These are phyloP conservation scores for Aspidiotus rigidus DNA, from an alignment of 2,888 invertebrate species.

Conservation along the genomic window DNA sequence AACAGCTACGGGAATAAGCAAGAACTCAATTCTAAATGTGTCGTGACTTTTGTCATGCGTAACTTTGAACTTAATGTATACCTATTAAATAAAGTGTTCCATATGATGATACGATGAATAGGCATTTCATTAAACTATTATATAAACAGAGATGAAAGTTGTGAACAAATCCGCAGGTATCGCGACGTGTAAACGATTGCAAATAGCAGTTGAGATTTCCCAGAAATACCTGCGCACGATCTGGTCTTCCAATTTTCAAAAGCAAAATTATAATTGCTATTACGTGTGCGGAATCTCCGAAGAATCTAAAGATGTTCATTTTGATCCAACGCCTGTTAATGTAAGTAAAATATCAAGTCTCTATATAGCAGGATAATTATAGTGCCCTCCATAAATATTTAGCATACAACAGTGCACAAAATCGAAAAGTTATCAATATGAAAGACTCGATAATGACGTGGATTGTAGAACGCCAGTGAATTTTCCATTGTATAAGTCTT, in stretches of 20 bases:
- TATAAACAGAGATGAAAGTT: conserved; percentile 89
- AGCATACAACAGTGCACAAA: too few relatives aligned
- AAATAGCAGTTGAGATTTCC: conserved; percentile 92
- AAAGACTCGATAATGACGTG: not conserved
- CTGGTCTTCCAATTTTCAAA: conserved; percentile 98
- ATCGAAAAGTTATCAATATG: not conserved
- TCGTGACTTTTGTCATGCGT: conserved; percentile 97
- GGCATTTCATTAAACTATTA: conserved; percentile 91
- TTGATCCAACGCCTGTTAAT: not conserved
- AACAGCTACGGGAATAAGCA: conserved; percentile 75
- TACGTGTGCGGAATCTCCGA: conserved; percentile 94
- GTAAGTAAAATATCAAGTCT: not conserved
- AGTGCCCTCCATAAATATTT: not conserved
- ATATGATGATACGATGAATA: conserved; percentile 77
- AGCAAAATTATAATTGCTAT: conserved; percentile 90
- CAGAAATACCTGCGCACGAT: conserved; percentile 98
- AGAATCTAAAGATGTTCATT: conserved; percentile 97
- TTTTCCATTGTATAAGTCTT: too few relatives aligned
- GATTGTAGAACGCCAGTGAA: conserved; percentile 1
- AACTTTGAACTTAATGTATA: conserved; percentile 92
- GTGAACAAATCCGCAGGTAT: conserved; percentile 92
- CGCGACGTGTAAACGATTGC: conserved; percentile 85
- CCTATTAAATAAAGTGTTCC: conserved; percentile 93
- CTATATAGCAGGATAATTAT: not conserved
- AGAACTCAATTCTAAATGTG: conserved; percentile 93